Percentiles rank a stretch among this genome's conserved stretches.
phyloP scores from a whole-genome alignment of 1,140 invertebrate genomes.

The Eumeta japonica region DNA sequence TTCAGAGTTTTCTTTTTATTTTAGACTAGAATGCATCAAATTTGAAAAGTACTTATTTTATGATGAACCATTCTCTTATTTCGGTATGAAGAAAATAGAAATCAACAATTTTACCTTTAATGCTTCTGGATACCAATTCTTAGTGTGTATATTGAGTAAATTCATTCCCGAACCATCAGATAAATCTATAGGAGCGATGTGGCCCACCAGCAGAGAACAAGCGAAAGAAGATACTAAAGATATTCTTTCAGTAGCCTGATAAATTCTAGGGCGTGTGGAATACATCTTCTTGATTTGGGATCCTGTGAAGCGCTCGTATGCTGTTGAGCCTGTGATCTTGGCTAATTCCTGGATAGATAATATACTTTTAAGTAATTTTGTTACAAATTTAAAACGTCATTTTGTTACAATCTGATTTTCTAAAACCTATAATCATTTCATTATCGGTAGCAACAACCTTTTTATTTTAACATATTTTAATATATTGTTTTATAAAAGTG shows the following conservation, averaged over 20 bases:
- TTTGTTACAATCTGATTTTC: too few relatives aligned
- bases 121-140: constrained; percentile 75
- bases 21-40: too few relatives aligned
- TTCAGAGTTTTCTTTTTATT: too few relatives aligned
- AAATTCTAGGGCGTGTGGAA: constrained; percentile 70
- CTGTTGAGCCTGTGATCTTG: constrained; percentile 85
- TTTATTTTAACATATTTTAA: too few relatives aligned
- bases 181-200: constrained; percentile 86
- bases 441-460: too few relatives aligned
- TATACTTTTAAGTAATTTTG: too few relatives aligned
- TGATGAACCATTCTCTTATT: too few relatives aligned
- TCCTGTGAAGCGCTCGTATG: constrained; percentile 92
- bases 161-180: constrained; percentile 97
- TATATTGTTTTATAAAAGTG: too few relatives aligned
- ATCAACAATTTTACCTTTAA: constrained; percentile 63
- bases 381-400: too few relatives aligned
- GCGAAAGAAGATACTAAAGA: constrained; percentile 92
- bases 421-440: too few relatives aligned
- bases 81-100: too few relatives aligned
- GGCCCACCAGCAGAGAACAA: constrained; percentile 84
- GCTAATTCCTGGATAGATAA: constrained; percentile 67
- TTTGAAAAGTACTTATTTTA: too few relatives aligned
- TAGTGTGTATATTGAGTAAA: constrained; percentile 79
- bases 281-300: constrained; percentile 89
- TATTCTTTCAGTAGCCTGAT: constrained; percentile 83